phyloP scores from a whole-genome alignment of 1,140 invertebrate species.

The Dysdera silvatica region DNA sequence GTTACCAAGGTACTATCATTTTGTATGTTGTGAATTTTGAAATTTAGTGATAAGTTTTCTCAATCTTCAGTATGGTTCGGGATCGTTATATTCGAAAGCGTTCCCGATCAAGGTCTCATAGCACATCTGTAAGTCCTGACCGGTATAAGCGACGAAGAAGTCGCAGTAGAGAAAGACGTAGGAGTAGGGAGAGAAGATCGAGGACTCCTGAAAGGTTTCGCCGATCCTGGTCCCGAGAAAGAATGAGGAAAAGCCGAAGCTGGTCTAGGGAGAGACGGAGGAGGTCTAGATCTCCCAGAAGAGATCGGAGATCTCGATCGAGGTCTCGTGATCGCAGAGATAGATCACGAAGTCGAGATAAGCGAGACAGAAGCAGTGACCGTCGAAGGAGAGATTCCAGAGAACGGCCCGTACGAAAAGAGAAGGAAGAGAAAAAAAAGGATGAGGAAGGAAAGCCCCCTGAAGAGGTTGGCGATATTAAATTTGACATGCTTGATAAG shows the following conservation, averaged over 20 bases:
- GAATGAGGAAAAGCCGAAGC: conserved; percentile 17
- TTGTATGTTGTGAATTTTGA: too few relatives aligned
- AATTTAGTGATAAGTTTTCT: too few relatives aligned
- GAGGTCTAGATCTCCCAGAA: conserved; percentile 21
- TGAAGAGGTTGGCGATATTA: conserved; percentile 23
- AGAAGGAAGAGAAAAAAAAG: conserved; percentile 29
- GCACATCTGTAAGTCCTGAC: conserved; percentile 19
- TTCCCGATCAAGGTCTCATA: conserved; percentile 18
- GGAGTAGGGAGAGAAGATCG: conserved; percentile 15
- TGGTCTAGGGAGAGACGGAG: conserved; percentile 4
- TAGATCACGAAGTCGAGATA: conserved; percentile 23
- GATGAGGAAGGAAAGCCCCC: conserved; percentile 10
- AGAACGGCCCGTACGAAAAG: conserved; percentile 14
- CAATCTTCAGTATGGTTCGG: too few relatives aligned
- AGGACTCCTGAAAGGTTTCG: conserved; percentile 28
- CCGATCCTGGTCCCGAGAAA: conserved; percentile 21
- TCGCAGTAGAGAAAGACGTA: conserved; percentile 7
- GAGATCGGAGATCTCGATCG: conserved; percentile 32
- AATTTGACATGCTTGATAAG: conserved; percentile 34
- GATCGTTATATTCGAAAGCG: too few relatives aligned
- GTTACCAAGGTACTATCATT: too few relatives aligned
- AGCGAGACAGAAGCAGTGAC: conserved; percentile 11
- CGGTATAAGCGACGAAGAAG: conserved; percentile 3
- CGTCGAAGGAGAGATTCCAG: conserved; percentile 8
- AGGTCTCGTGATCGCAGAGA: conserved; percentile 33